phyloP scores from a whole-genome alignment of 2,888 invertebrate genomes.

The Panzeria rudis region DNA sequence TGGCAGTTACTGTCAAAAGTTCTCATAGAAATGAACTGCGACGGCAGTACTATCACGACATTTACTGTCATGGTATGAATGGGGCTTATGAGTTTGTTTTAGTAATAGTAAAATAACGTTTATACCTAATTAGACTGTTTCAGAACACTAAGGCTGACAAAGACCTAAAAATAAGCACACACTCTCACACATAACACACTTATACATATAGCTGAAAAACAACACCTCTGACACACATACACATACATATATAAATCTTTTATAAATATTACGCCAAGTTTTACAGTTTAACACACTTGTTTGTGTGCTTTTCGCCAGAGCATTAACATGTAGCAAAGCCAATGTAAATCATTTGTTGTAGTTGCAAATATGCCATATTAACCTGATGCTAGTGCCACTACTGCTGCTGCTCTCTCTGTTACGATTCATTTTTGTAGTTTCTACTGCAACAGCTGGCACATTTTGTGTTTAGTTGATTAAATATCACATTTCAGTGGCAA shows the following conservation, averaged over 20 bases:
- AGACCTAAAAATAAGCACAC: too few species aligned
- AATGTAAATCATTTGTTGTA: slow-evolving; percentile 59
- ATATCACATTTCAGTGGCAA: slow-evolving; percentile 57
- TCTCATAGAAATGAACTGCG: too few species aligned
- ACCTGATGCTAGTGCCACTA: slow-evolving; percentile 37
- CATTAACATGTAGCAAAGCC: slow-evolving; percentile 39
- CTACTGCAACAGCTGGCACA: slow-evolving; percentile 22
- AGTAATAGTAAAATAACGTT: slow-evolving; percentile 19
- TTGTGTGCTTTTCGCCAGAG: slow-evolving; percentile 6
- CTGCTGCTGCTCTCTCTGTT: too few species aligned
- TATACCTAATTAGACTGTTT: slow-evolving; percentile 63
- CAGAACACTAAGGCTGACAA: too few species aligned
- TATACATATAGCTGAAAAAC: too few species aligned
- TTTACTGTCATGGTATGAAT: too few species aligned
- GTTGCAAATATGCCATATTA: slow-evolving; percentile 49
- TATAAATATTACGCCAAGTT: slow-evolving; percentile 30
- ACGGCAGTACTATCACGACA: too few species aligned
- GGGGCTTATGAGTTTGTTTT: too few species aligned
- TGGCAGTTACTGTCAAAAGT: too few species aligned
- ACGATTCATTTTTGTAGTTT: background rate
- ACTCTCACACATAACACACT: too few species aligned
- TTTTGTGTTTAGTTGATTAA: slow-evolving; percentile 23
- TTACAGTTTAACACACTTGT: slow-evolving; percentile 8
- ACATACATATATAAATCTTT: slow-evolving; percentile 18
- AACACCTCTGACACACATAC: background rate